Conservation (phyloP, 2,888 invertebrate species). For the Muschampia plurimacula region DNA sequence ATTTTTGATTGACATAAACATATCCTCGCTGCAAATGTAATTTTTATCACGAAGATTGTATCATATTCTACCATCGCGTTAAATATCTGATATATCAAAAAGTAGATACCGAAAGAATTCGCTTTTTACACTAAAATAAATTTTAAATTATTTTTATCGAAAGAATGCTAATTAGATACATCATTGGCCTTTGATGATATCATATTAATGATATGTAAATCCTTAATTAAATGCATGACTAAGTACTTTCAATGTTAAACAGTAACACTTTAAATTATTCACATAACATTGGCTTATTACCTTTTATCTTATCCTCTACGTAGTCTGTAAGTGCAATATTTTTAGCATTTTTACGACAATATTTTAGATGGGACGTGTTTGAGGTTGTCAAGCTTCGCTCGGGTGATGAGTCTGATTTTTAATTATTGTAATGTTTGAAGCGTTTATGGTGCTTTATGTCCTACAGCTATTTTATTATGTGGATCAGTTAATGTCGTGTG, state of each 20-base stretch:
- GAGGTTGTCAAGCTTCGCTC: slow-evolving; percentile 28
- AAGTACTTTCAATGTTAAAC: slow-evolving; percentile 18
- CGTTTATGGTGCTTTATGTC: slow-evolving; percentile 71
- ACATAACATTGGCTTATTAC: background rate
- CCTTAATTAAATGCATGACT: background rate
- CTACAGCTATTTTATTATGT: slow-evolving; percentile 61
- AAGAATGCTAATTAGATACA: background rate
- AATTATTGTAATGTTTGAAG: slow-evolving; percentile 54
- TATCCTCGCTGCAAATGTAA: background rate
- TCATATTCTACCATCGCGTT: background rate
- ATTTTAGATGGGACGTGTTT: slow-evolving; percentile 18
- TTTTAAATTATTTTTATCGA: background rate
- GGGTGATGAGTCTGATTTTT: slow-evolving; percentile 42
- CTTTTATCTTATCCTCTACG: slow-evolving; percentile 5
- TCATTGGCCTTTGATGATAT: background rate
- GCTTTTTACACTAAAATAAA: background rate
- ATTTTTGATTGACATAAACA: background rate
- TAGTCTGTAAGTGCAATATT: slow-evolving; percentile 35
- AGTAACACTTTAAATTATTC: background rate
- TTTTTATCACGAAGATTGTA: background rate
- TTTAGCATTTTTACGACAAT: slow-evolving; percentile 36
- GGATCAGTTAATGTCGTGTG: slow-evolving; percentile 51
- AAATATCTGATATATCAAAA: background rate
- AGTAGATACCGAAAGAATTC: background rate
- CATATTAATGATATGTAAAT: background rate